A percentile compares a stretch with the other conserved stretches of the same genome.
These are phyloP conservation scores for Pithys albifrons DNA, from an alignment of 2,113 vertebrate genomes.

Conservation along the genomic window DNA sequence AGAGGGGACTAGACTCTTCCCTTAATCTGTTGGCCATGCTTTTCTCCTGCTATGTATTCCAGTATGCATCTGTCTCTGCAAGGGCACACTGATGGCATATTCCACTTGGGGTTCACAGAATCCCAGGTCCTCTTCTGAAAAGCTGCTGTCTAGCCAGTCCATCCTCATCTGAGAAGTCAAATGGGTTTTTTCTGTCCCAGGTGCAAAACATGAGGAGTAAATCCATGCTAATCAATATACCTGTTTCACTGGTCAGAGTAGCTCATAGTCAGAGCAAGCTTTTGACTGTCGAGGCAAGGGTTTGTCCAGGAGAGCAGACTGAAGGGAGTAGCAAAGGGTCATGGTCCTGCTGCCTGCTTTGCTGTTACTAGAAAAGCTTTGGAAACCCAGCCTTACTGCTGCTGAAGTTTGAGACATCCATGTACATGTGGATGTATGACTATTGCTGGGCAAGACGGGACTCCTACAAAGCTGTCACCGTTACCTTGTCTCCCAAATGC, in stretches of 20 bases:
- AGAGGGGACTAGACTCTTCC: background rate
- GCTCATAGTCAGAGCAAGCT: background rate
- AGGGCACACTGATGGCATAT: background rate
- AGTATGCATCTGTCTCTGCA: background rate
- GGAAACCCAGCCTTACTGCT: background rate
- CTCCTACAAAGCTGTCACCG: background rate
- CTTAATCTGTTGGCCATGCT: background rate
- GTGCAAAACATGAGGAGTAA: background rate
- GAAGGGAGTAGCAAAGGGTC: background rate
- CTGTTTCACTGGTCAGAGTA: background rate
- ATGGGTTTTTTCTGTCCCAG: background rate
- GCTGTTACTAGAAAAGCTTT: background rate
- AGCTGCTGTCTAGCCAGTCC: background rate
- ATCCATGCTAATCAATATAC: background rate
- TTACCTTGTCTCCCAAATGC: background rate
- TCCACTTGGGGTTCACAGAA: background rate
- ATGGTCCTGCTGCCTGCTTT: background rate
- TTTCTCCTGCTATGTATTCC: background rate
- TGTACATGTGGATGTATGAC: background rate
- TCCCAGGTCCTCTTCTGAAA: background rate
- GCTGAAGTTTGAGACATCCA: background rate
- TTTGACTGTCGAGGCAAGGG: background rate
- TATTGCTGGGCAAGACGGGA: background rate
- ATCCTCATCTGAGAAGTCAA: background rate
- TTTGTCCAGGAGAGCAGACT: background rate